Evolutionary conservation across 2,797 vertebrate species (phyloP), one percentile per base, ranked within the genome.

Genomic region (Scyliorhinus canicula): DNA sequence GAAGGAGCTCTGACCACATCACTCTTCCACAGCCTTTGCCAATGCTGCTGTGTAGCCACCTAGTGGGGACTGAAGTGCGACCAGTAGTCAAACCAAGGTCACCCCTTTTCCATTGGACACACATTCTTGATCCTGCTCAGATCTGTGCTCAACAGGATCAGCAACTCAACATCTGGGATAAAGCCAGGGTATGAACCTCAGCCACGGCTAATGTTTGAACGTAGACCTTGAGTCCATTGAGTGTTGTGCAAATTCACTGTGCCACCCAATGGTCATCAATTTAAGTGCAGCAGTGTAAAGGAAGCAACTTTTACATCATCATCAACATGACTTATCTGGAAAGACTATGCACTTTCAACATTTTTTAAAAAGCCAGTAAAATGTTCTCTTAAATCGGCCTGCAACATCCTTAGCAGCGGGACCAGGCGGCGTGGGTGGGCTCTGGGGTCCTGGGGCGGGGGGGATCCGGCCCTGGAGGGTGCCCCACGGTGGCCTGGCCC

Each of bases 201-300:
- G 85, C 85, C 12, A 88, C 3, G 52, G 55, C 14, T 88, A 31
- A 88, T 7, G 28, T 88, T n/a, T 57, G 85, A 88, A 88, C 57
- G 28, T 31, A 57, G 52, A 60, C 12, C 52, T 88, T 31, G 31
- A n/a, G 52, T 88, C 60, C 85, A 88, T 55, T 14, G 85, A 88
- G 50, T 31, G 28, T 52, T 57, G 85, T 57, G 50, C 28, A 57
- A 57, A 57, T 88, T 88, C 55, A 88, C 52, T 88, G 85, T 88
- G 85, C 85, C 85, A 88, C 85, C 85, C 85, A 88, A 57, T 88
- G 55, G 55, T 57, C 55, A 88, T 31, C 85, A 88, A n/a, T n/a
- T 60, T 88, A 88, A 88, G 35, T 88, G 52, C 85, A 88, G 55
- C 55, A 88, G 35, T 57, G 52, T 88, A 14, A 60, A 35, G 28